phyloP scores from a whole-genome alignment of 2,888 invertebrate genomes.

The Aphidius colemani region DNA sequence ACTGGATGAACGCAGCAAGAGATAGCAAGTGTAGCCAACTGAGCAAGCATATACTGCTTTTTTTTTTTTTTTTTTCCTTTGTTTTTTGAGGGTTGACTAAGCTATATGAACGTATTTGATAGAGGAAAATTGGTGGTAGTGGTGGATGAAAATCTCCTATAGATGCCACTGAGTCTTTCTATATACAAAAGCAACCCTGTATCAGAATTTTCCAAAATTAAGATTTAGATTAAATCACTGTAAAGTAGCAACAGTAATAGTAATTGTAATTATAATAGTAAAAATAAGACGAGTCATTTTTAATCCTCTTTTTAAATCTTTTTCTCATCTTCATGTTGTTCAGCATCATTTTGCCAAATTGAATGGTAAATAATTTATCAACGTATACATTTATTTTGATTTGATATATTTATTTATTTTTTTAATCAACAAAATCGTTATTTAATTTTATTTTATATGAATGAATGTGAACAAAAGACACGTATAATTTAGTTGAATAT shows the following conservation, averaged over 20 bases:
- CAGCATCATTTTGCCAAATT: slow-evolving; percentile 29
- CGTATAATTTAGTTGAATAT: no score
- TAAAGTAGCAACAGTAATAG: slow-evolving; percentile 38
- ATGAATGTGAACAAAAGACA: no score
- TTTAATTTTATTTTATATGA: neutral
- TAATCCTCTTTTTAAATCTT: neutral
- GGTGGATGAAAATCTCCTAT: no score
- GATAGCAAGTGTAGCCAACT: slow-evolving; percentile 1
- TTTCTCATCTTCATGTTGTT: slow-evolving; percentile 19
- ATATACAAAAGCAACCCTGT: neutral
- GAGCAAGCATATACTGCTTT: slow-evolving; percentile 21
- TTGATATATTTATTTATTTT: neutral
- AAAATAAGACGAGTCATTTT: no score
- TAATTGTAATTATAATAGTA: slow-evolving; percentile 6
- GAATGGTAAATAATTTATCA: slow-evolving; percentile 40
- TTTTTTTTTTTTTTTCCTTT: slow-evolving; percentile 26
- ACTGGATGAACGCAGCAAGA: slow-evolving; percentile 58
- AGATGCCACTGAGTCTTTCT: no score
- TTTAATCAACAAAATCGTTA: neutral
- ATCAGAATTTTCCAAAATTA: slow-evolving; percentile 50
- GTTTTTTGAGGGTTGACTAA: slow-evolving; percentile 5
- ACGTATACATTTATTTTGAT: slow-evolving; percentile 15
- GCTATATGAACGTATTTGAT: slow-evolving; percentile 27
- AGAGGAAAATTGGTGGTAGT: neutral
- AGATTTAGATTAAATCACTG: slow-evolving; percentile 56